phyloP scores from a whole-genome alignment of 1,140 invertebrate genomes.

The Grapholita molesta region DNA sequence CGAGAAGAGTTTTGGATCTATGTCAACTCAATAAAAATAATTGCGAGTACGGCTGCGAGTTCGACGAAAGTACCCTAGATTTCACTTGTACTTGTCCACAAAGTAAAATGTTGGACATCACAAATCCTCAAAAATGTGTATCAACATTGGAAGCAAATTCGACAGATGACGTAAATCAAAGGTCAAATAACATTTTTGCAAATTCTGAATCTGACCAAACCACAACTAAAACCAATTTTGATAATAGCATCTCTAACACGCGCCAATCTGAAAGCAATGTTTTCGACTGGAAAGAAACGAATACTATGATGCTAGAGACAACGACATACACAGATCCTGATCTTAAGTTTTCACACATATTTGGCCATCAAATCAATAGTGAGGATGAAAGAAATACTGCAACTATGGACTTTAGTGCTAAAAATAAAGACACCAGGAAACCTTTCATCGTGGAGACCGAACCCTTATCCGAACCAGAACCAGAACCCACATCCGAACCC shows the following conservation, averaged over 20 bases:
- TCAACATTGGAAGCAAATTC: conserved; percentile 37
- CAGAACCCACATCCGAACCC: conserved; percentile 27
- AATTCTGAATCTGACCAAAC: conserved; percentile 36
- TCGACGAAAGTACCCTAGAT: conserved; percentile 80
- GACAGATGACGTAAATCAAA: conserved; percentile 23
- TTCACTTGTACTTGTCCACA: conserved; percentile 86
- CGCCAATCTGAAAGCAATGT: conserved; percentile 46
- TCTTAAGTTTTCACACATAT: conserved; percentile 54
- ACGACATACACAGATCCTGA: conserved; percentile 59
- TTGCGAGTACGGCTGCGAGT: conserved; percentile 88
- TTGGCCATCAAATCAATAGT: conserved; percentile 40
- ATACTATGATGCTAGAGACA: conserved; percentile 42
- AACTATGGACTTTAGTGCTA: background rate
- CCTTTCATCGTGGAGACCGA: conserved; percentile 31
- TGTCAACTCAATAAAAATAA: conserved; percentile 87
- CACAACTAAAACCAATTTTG: conserved; percentile 34
- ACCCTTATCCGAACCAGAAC: conserved; percentile 30
- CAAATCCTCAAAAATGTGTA: conserved; percentile 60
- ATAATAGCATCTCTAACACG: conserved; percentile 51
- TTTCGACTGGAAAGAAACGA: conserved; percentile 54
- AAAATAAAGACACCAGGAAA: conserved; percentile 20
- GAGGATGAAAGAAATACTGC: conserved; percentile 29
- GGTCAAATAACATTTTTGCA: conserved; percentile 36
- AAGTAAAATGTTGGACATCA: conserved; percentile 62
- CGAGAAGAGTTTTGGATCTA: conserved; percentile 81